Evolutionary conservation across 2,888 invertebrate species (phyloP).

Genomic region (Uropetala carovei): DNA sequence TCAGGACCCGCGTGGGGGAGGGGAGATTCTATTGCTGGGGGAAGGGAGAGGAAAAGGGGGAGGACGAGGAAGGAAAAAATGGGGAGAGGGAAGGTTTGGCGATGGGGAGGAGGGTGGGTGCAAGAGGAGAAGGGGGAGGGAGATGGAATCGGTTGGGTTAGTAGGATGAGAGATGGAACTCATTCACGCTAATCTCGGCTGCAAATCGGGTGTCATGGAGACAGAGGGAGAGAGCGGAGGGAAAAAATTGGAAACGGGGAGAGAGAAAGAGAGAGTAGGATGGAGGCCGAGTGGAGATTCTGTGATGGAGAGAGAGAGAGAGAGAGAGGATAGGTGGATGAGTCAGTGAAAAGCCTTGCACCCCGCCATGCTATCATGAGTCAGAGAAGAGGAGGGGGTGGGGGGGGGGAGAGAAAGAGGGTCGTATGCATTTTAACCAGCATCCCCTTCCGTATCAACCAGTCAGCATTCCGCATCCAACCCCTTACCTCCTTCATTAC

Average conservation of each 20-base stretch:
- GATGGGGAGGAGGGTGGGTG: neutral
- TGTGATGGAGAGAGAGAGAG: neutral
- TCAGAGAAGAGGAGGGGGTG: slow-evolving; percentile 15
- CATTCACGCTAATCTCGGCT: slow-evolving; percentile 60
- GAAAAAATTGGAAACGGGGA: neutral
- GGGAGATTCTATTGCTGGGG: neutral
- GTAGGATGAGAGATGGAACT: slow-evolving; percentile 38
- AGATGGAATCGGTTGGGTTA: neutral
- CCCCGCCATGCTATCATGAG: slow-evolving; percentile 42
- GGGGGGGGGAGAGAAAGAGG: slow-evolving; percentile 1
- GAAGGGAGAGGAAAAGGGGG: no score
- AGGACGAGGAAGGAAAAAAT: neutral
- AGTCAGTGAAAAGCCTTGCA: slow-evolving; percentile 38
- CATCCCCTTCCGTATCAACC: slow-evolving; percentile 4
- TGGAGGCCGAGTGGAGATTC: slow-evolving; percentile 14
- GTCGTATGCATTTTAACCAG: slow-evolving; percentile 54
- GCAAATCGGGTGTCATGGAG: slow-evolving; percentile 53
- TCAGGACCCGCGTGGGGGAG: neutral
- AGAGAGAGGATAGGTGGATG: neutral
- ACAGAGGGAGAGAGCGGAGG: neutral
- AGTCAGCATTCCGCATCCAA: slow-evolving; percentile 46
- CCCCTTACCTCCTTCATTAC: slow-evolving; percentile 33
- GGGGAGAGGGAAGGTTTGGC: neutral
- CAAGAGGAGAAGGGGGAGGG: neutral
- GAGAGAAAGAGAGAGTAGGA: neutral